phyloP scores from a whole-genome alignment of 1,140 invertebrate species.

The Drosophila littoralis region DNA sequence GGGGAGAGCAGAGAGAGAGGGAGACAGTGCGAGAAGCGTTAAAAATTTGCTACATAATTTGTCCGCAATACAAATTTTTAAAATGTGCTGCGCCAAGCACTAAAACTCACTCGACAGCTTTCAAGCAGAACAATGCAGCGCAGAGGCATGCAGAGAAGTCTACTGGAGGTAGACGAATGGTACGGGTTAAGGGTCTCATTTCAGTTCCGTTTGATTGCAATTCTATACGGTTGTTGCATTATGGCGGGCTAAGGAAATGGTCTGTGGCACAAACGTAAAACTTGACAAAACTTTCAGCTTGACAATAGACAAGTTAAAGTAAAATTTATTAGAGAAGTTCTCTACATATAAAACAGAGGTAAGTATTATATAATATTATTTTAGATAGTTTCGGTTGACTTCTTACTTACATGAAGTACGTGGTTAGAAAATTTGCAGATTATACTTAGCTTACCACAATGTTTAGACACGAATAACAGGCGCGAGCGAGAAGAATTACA shows the following conservation, averaged over 20 bases:
- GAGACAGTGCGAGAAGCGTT: conserved; percentile 5
- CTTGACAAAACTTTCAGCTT: conserved; percentile 49
- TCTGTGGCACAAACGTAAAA: conserved; percentile 40
- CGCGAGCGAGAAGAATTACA: conserved; percentile 81
- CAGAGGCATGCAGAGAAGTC: not conserved
- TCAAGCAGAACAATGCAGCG: conserved; percentile 25
- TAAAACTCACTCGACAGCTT: conserved; percentile 45
- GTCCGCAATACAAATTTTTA: conserved; percentile 71
- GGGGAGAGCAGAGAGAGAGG: not conserved
- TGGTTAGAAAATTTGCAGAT: not conserved
- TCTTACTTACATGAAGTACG: conserved; percentile 58
- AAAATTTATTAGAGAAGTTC: conserved; percentile 8
- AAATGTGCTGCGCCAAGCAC: conserved; percentile 72
- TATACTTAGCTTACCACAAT: conserved; percentile 58
- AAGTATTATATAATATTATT: conserved; percentile 6
- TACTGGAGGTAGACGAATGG: not conserved
- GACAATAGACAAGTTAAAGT: conserved; percentile 28
- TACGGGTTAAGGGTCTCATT: conserved; percentile 16
- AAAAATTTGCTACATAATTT: conserved; percentile 80
- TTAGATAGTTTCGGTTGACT: conserved; percentile 26
- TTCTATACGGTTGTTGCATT: conserved; percentile 58
- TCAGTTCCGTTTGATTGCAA: conserved; percentile 74
- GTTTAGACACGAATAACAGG: conserved; percentile 70
- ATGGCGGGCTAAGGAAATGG: conserved; percentile 40
- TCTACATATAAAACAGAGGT: not conserved